Conservation (phyloP, 2,888 invertebrate species). For the Blastobasis lacticolella region DNA sequence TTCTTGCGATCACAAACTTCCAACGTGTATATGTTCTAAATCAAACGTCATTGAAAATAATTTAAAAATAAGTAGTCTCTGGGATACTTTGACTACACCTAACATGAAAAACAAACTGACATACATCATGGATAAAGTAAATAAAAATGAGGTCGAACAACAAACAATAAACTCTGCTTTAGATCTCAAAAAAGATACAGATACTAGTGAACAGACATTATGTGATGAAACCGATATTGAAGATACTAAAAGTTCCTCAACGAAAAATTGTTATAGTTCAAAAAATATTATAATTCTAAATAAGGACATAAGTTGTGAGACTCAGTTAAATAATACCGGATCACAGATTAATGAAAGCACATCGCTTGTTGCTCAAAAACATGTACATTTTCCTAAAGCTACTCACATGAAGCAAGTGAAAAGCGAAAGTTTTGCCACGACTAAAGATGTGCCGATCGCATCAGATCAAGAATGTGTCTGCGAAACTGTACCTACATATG, state of each 20-base stretch:
- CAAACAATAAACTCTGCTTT: no score
- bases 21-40: constrained; percentile 40
- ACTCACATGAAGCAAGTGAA: constrained; percentile 12
- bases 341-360: no score
- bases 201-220: constrained; percentile 8
- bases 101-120: constrained; percentile 26
- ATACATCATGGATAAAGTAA: constrained; percentile 35
- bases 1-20: constrained; percentile 34
- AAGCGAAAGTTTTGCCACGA: constrained; percentile 12
- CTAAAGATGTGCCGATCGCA: not conserved
- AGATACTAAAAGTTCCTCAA: constrained; percentile 25
- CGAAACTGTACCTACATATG: constrained; percentile 50
- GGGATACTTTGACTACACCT: constrained; percentile 27
- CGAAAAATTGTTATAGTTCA: constrained; percentile 1
- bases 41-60: constrained; percentile 27
- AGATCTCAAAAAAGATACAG: constrained; percentile 13
- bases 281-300: not conserved
- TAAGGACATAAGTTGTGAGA: no score
- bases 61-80: constrained; percentile 29
- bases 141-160: constrained; percentile 7
- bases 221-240: constrained; percentile 21
- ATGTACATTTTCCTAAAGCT: constrained; percentile 25
- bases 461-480: constrained; percentile 38
- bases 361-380: no score
- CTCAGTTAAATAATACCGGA: no score